These are phyloP conservation scores for Erethizon dorsatum DNA, from an alignment of 2,797 vertebrate species.

Conservation along the genomic window DNA sequence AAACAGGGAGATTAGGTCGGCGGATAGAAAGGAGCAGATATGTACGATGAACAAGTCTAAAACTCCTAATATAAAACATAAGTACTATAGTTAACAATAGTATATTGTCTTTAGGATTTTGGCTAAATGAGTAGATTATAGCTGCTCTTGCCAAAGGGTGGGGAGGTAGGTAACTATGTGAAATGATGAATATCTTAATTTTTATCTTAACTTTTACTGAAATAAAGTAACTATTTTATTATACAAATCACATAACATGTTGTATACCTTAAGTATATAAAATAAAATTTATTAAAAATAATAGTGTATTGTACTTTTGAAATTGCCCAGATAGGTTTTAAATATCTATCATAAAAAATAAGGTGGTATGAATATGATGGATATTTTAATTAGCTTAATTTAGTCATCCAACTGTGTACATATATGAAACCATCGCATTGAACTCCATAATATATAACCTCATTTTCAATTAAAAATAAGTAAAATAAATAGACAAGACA, in stretches of 20 bases:
- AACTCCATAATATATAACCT: background rate
- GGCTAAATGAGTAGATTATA: background rate
- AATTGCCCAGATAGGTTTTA: background rate
- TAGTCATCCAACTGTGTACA: background rate
- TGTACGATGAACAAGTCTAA: too few relatives aligned
- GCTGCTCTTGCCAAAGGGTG: background rate
- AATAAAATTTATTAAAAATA: background rate
- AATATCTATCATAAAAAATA: background rate
- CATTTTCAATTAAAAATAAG: background rate
- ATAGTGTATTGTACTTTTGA: background rate
- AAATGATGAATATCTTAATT: background rate
- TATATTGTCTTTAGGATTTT: background rate
- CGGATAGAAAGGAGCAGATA: too few relatives aligned
- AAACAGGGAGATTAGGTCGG: too few relatives aligned
- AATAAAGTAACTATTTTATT: background rate
- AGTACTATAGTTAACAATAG: background rate
- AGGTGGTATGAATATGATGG: background rate
- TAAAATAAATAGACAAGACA: background rate
- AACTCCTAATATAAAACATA: too few relatives aligned
- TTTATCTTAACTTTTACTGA: too few relatives aligned
- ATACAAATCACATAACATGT: background rate
- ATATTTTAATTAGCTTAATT: background rate
- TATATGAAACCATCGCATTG: background rate
- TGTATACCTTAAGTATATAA: background rate
- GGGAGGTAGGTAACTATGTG: too few relatives aligned